These are phyloP conservation scores for Xylophagus ater DNA, from an alignment of 2,888 invertebrate species.

Conservation along the genomic window DNA sequence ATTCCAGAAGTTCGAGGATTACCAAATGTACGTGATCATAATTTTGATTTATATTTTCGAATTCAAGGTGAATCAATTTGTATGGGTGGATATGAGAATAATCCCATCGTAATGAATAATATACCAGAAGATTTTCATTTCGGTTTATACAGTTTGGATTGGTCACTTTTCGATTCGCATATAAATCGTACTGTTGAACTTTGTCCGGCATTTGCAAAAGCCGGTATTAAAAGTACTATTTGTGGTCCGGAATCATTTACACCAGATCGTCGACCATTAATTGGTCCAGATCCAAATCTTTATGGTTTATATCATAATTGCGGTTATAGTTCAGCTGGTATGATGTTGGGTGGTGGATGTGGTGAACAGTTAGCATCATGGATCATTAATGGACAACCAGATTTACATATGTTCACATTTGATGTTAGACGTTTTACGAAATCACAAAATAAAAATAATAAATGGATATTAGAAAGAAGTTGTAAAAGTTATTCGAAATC, in stretches of 20 bases:
- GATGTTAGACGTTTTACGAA: conserved; percentile 73
- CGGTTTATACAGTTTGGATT: conserved; percentile 67
- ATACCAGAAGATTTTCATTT: conserved; percentile 63
- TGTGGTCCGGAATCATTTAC: conserved; percentile 82
- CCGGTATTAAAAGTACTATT: conserved; percentile 66
- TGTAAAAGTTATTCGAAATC: conserved; percentile 70
- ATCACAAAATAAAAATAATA: conserved; percentile 51
- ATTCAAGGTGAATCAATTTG: conserved; percentile 63
- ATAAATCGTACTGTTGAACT: conserved; percentile 53
- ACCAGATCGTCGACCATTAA: conserved; percentile 69
- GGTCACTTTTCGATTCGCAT: conserved; percentile 63
- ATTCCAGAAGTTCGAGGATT: conserved; percentile 55
- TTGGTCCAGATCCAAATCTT: conserved; percentile 56
- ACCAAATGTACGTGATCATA: conserved; percentile 72
- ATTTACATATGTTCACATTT: conserved; percentile 68
- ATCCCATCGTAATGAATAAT: conserved; percentile 65
- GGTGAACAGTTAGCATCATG: conserved; percentile 69
- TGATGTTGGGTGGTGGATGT: conserved; percentile 75
- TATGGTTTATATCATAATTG: conserved; percentile 65
- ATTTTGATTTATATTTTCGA: conserved; percentile 61
- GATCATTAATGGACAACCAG: conserved; percentile 64
- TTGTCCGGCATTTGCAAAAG: conserved; percentile 53
- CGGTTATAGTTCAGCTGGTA: conserved; percentile 74
- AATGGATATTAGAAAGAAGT: conserved; percentile 64
- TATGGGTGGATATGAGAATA: conserved; percentile 70